Percentiles rank a stretch among this genome's conserved stretches.
These are phyloP conservation scores for Zenarchopterus dispar DNA, from an alignment of 2,797 vertebrate genomes.

Conservation along the genomic window DNA sequence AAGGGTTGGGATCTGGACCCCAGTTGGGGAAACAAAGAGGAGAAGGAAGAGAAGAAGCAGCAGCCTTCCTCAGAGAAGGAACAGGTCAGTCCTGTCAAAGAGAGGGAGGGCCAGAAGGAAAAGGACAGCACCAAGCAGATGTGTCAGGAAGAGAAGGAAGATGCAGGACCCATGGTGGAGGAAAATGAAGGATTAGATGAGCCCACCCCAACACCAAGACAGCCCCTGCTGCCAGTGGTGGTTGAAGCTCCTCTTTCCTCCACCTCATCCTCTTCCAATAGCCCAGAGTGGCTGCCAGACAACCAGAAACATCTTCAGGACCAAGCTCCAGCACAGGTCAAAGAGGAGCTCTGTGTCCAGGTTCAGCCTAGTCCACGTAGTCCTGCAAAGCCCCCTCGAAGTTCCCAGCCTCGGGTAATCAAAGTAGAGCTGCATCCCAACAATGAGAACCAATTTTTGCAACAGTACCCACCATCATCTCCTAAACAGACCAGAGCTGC, in stretches of 20 bases:
- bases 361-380: slow-evolving; percentile 67
- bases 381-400: slow-evolving; percentile 74
- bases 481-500: slow-evolving; percentile 72
- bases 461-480: slow-evolving; percentile 71
- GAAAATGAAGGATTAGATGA: slow-evolving; percentile 69
- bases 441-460: slow-evolving; percentile 78
- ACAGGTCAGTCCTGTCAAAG: slow-evolving; percentile 73
- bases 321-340: slow-evolving; percentile 62
- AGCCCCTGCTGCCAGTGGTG: slow-evolving; percentile 73
- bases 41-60: slow-evolving; percentile 66
- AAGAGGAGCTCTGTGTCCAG: slow-evolving; percentile 58
- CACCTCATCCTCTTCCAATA: slow-evolving; percentile 68
- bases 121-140: slow-evolving; percentile 67
- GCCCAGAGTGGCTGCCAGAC: slow-evolving; percentile 68
- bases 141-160: slow-evolving; percentile 70
- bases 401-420: slow-evolving; percentile 70
- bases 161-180: slow-evolving; percentile 51
- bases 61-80: slow-evolving; percentile 71
- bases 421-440: slow-evolving; percentile 78
- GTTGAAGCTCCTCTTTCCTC: slow-evolving; percentile 74
- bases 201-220: slow-evolving; percentile 63
- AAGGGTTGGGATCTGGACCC: slow-evolving; percentile 73
- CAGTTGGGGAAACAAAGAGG: slow-evolving; percentile 71
- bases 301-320: slow-evolving; percentile 52
- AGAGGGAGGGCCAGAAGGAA: slow-evolving; percentile 78